Evolutionary conservation across 2,113 vertebrate genomes (phyloP), one percentile per base, ranked within the genome.

Genomic region (Elanoides forficatus): DNA sequence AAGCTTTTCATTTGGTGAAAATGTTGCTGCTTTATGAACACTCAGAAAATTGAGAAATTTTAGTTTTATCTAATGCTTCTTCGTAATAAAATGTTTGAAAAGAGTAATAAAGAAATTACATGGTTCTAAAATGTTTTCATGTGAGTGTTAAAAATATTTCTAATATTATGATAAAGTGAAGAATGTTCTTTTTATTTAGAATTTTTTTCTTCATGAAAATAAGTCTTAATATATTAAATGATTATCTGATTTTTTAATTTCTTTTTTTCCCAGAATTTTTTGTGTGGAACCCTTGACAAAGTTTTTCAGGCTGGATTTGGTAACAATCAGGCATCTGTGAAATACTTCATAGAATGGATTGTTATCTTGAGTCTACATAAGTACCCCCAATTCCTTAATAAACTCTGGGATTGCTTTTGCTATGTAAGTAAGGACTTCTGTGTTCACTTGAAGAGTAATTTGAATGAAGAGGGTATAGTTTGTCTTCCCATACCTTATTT

Each of bases 291-390:
- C 45, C 90, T 99, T 96, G 98, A 96, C 79, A 97, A 60, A 81
- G 98, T 99, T 95, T 99, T 98, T 91, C 98, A 98, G 90, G 99
- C 99, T 82, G 99, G 98, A 62, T 99, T 99, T 96, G 91, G 96
- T 95, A 99, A 98, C 93, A 99, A 99, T 97, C 99, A 99, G 86
- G 99, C 99, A 48, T 99, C 99, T n/a, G 98, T 99, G 78, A 99
- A 99, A 88, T 99, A 99, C 94, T 98, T 99, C 45, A 98, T 99
- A 38, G 99, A 99, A 93, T 99, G 99, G 99, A 96, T 98, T 92
- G 98, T 99, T 95, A 98, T 99, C 82, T 94, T 99, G 95, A 98
- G 98, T 89, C 98, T 99, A 29, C 96, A 98, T 86, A 98, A 78
- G 58, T 98, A 98, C 81, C 99, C 99, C 2, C 97, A 98, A 2